A percentile compares a stretch with the other conserved stretches of the same genome.
Evolutionary conservation across 2,113 vertebrate genomes (phyloP).

Genomic region (Dendropsophus ebraccatus): DNA sequence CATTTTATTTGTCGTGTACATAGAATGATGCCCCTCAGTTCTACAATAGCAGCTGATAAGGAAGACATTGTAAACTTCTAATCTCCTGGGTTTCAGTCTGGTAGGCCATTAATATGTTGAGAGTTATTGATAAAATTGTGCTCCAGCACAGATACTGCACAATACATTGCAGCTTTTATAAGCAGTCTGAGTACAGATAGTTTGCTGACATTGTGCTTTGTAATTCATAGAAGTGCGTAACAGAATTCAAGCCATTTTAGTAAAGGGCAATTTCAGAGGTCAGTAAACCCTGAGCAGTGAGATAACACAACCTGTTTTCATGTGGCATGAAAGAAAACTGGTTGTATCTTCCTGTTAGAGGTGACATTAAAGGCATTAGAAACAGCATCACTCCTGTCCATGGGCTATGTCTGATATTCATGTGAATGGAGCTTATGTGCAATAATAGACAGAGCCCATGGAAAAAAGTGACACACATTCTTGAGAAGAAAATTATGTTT

Average conservation of each 20-base stretch:
- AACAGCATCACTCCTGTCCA: not conserved
- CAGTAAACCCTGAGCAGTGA: not conserved
- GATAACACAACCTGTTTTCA: not conserved
- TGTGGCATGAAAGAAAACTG: not conserved
- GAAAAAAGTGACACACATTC: too few relatives aligned
- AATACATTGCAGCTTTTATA: not conserved
- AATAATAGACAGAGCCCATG: too few relatives aligned
- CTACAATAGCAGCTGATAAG: not conserved
- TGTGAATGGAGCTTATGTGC: not conserved
- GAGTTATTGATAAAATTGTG: not conserved
- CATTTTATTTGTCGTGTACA: conserved; percentile 22
- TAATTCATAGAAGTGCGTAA: not conserved
- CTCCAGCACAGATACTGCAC: not conserved
- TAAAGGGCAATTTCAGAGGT: not conserved
- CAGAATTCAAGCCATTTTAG: not conserved
- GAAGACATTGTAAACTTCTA: not conserved
- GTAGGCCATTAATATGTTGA: not conserved
- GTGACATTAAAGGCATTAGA: not conserved
- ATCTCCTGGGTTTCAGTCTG: not conserved
- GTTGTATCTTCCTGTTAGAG: not conserved
- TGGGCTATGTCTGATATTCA: not conserved
- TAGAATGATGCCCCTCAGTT: not conserved
- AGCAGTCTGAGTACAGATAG: not conserved
- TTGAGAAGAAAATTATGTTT: too few relatives aligned
- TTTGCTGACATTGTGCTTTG: not conserved